Conservation (phyloP, 1,140 invertebrate genomes). For the Meteorus sp. region DNA sequence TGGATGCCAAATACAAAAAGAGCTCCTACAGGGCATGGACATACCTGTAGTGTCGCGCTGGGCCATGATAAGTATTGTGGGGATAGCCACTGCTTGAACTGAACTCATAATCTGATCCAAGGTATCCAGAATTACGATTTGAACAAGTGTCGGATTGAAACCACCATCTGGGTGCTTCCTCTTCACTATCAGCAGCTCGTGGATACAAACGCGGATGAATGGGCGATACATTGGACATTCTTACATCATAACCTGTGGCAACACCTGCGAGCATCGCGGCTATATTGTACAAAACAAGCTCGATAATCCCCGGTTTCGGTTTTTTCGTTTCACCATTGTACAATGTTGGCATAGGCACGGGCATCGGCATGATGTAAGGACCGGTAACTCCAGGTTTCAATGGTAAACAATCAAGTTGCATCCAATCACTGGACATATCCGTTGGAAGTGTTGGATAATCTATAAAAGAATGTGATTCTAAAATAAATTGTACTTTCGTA, state of each 20-base stretch:
- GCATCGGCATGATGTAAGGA: conserved; percentile 58
- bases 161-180: conserved; percentile 50
- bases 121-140: conserved; percentile 53
- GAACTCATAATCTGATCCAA: conserved; percentile 64
- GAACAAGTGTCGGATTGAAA: conserved; percentile 46
- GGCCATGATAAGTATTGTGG: conserved; percentile 91
- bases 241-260: conserved; percentile 87
- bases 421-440: conserved; percentile 43
- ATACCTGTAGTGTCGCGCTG: conserved; percentile 74
- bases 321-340: conserved; percentile 73
- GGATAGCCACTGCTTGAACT: conserved; percentile 66
- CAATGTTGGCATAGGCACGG: conserved; percentile 75
- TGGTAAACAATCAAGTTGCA: conserved; percentile 62
- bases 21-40: conserved; percentile 14
- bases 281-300: conserved; percentile 86
- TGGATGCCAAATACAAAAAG: too few species aligned
- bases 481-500: conserved; percentile 14
- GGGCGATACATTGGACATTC: conserved; percentile 81
- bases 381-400: conserved; percentile 53
- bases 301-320: conserved; percentile 75
- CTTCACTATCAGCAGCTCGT: conserved; percentile 40
- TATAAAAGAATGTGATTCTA: conserved; percentile 41
- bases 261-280: conserved; percentile 86
- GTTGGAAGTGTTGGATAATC: conserved; percentile 48
- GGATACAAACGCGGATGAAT: conserved; percentile 79